Base-by-base conservation (phyloP, 2,113 vertebrate species). In the Camelus bactrianus region DNA sequence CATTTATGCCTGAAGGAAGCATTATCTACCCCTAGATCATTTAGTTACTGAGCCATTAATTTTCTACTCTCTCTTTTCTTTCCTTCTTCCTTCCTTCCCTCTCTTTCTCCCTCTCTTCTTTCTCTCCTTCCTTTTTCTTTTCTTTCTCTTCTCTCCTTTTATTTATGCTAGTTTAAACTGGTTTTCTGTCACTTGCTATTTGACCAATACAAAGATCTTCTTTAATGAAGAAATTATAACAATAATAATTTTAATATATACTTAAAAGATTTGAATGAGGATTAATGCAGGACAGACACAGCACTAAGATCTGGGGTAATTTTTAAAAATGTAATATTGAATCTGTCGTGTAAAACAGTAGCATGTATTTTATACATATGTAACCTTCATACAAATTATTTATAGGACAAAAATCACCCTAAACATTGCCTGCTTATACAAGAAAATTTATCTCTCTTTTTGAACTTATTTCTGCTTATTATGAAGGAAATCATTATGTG, bases 391-490 rank as follows among this genome's bases (percentile, higher is more conserved):
- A 38, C 3, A 69, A 77, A 83, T 69, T 91, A 82, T 54, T 42
- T 88, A 30, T 52, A 84, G 35, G 20, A 62, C 11, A 80, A 84
- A 91, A 52, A 46, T 70, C 38, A 70, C 13, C 28, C 32, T 86
- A 62, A 95, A 50, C 13, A 65, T 76, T 85, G 4, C 17, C 11
- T 56, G 22, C 20, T 80, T 91, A n/a, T 65, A 72, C 4, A 58
- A 80, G 10, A 88, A 60, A 76, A 86, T 67, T 95, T 96, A 50
- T 89, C 35, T 92, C 86, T 12, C 54, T 89, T 93, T 30, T 85
- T 89, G 35, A 85, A 92, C 16, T 46, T 75, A 83, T 56, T 93
- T 70, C 24, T 89, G 17, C 20, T 81, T 70, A 60, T 50, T 75
- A 52, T 80, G 10, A 93, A 93, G 28, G 15, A 86, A 96, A 81